Base-by-base conservation (phyloP, 2,888 invertebrate species). In the Pseudeuparius sepicola region DNA sequence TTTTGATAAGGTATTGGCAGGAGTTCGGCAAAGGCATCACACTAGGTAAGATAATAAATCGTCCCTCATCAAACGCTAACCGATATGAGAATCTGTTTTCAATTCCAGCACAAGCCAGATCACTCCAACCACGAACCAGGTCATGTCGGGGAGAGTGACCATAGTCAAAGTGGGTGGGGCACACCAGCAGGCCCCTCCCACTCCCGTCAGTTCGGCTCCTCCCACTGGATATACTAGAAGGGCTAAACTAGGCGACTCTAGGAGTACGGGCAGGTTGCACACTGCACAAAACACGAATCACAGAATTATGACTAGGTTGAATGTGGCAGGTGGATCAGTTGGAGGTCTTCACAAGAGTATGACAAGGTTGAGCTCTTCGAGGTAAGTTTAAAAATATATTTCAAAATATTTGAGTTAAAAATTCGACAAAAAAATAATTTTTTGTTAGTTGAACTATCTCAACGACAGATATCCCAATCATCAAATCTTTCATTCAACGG, bases 301-400 rank as follows among this genome's bases (percentile, higher is more conserved):
- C 52, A 65, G 84, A 38, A 83, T 82, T 57, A 83, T 84, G 77
- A 84, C 83, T 0, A 64, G 82, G 25, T 68, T 86, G 11, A 83
- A 83, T 58, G 74, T 79, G 36, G 76, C 78, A 36, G 78, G 77
- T 25, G 80, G 81, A 10, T 81, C 81, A 1, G 78, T 82, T 9
- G 80, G 81, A 5, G 84, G 83, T 1, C 65, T 84, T 3, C 83
- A 84, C 56, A 84, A 83, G 57, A 84, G 84, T 56, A 83, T 85
- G 83, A 84, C 84, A 5, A 70, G 83, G 23, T 58, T 85, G 40
- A 82, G 82, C 40, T 81, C 81, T 9, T 82, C 82, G 24, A 81
- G 84, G 40, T 49, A 48, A 24, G 7, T 30, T n/a, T 7, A 20
- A 20, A 20, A 20, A 7, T 20, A 6, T 20, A 20, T 7, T 20